phyloP scores from a whole-genome alignment of 1,140 invertebrate genomes.

The Cataglyphis hispanica region DNA sequence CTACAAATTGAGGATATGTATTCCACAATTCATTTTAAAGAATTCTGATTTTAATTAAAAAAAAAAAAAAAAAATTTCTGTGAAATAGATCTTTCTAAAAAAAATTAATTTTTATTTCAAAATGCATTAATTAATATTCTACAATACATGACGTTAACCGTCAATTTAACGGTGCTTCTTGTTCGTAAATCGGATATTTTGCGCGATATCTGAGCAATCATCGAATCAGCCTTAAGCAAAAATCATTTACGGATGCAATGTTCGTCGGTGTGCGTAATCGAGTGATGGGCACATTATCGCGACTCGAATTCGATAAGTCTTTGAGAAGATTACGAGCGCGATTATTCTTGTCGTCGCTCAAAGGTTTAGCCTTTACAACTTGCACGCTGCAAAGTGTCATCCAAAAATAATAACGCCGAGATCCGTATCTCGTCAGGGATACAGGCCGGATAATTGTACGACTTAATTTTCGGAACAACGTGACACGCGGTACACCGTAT shows the following conservation, averaged over 20 bases:
- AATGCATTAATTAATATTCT: neutral
- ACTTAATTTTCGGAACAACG: constrained; percentile 37
- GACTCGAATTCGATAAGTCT: constrained; percentile 78
- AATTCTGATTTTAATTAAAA: neutral
- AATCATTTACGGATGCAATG: constrained; percentile 73
- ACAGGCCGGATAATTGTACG: constrained; percentile 14
- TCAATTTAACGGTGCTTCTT: neutral
- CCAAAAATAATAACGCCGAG: neutral
- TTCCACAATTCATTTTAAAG: neutral
- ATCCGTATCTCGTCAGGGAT: constrained; percentile 26
- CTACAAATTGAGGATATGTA: neutral
- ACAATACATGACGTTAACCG: neutral
- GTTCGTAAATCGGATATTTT: neutral
- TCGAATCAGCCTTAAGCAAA: constrained; percentile 65
- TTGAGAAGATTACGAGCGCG: constrained; percentile 67
- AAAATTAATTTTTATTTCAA: neutral
- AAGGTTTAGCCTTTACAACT: constrained; percentile 63
- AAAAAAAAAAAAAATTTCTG: neutral
- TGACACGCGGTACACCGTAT: neutral
- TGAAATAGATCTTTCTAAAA: neutral
- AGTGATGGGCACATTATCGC: constrained; percentile 51
- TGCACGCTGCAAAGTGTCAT: neutral
- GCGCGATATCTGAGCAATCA: constrained; percentile 36
- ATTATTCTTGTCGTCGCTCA: constrained; percentile 68
- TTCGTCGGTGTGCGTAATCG: constrained; percentile 28